phyloP scores from a whole-genome alignment of 92 coral and sea anemone species.

The Actinostola sp. region DNA sequence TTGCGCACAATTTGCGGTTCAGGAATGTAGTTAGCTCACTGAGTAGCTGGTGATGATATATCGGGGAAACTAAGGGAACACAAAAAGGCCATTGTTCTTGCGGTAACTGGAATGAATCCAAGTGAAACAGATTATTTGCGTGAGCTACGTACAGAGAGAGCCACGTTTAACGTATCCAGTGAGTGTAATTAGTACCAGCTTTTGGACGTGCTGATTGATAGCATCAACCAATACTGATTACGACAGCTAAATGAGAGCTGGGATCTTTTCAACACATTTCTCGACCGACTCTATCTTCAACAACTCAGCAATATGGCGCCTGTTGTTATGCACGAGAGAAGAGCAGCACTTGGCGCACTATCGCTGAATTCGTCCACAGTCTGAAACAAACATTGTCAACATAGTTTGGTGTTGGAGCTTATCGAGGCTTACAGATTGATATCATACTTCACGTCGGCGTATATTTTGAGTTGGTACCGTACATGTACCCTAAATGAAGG shows the following conservation, averaged over 20 bases:
- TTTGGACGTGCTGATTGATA: constrained; percentile 1
- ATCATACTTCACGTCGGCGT: constrained; percentile 14
- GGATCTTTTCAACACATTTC: constrained; percentile 37
- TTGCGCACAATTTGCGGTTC: constrained; percentile 52
- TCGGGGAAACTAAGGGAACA: constrained; percentile 31
- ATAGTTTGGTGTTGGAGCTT: constrained; percentile 28
- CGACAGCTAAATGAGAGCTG: constrained; percentile 1
- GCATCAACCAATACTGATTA: not conserved
- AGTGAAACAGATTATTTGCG: constrained; percentile 40
- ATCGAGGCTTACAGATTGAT: constrained; percentile 24
- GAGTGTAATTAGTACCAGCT: constrained; percentile 18
- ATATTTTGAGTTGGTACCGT: not conserved
- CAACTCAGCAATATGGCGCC: constrained; percentile 18
- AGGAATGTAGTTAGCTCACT: constrained; percentile 53
- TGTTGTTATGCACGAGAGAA: no score
- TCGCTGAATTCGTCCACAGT: constrained; percentile 2
- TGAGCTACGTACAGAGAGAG: constrained; percentile 13
- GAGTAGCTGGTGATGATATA: constrained; percentile 3
- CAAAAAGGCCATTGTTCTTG: constrained; percentile 44
- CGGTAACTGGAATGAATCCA: constrained; percentile 61
- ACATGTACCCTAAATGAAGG: constrained; percentile 1
- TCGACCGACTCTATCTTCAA: not conserved
- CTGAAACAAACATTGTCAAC: constrained; percentile 27
- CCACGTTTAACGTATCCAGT: not conserved
- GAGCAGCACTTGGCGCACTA: no score